Evolutionary conservation across 1,140 invertebrate genomes (phyloP), one percentile per base, ranked within the genome.

Genomic region (Drosophila lacteicornis): DNA sequence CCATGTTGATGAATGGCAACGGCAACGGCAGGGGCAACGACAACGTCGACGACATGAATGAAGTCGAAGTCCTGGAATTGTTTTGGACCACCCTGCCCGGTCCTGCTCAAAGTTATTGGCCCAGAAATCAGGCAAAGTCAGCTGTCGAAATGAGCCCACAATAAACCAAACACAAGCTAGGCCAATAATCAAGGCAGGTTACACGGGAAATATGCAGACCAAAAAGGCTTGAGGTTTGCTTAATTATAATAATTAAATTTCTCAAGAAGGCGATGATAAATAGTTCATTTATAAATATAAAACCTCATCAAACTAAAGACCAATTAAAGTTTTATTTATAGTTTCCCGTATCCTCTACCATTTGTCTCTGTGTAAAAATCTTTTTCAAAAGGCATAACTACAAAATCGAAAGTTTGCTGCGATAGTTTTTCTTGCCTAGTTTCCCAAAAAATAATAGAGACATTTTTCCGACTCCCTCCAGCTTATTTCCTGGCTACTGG

Each of bases 1-100:
- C 84, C 78, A 68, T 63, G 77, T 84, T 88, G 85, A 88, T 88
- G 84, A 88, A 88, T 90, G 80, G 84, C 78, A 47, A 59, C n/a
- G 45, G 25, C 42, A 47, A 56, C 43, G 57, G 49, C 58, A 38
- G 36, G 33, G 17, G 8, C 51, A 55, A 55, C 51, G 51, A 55
- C 51, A 38, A 65, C 73, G 45, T 13, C 55, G 46, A 66, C 57
- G 60, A 75, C 59, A 76, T 57, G 63, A 78, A 78, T 78, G 75
- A 69, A 78, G 75, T 73, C 46, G 74, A 69, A 78, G 75, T 74
- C 55, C 70, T 74, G 55, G 67, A 73, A 74, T 74, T 58, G 61
- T 66, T 67, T 57, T 55, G 12, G 22, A 6, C 47, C 47, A 43
- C 53, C 53, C 13, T 11, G 8, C 53, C 53, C 53, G n/a, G 4